These are phyloP conservation scores for Apogon talboti DNA, from an alignment of 2,797 vertebrate genomes.

Conservation along the genomic window DNA sequence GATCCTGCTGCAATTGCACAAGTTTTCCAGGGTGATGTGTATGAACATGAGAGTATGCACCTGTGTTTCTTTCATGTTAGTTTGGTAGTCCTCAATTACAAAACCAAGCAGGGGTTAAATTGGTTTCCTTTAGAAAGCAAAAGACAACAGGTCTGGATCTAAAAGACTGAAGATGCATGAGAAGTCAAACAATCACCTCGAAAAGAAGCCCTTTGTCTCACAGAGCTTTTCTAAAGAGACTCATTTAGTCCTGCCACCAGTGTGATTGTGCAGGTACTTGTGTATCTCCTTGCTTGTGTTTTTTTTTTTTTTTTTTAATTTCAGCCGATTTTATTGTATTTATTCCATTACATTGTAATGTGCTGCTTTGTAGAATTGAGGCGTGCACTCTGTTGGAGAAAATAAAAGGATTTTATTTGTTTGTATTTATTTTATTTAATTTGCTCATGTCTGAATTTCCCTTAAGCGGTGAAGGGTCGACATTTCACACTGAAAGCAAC, in stretches of 20 bases:
- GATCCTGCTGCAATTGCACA: slow-evolving; percentile 80
- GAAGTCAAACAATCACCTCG: slow-evolving; percentile 44
- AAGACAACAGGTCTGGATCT: slow-evolving; percentile 20
- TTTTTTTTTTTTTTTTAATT: slow-evolving; percentile 80
- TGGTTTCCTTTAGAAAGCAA: slow-evolving; percentile 56
- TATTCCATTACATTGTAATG: slow-evolving; percentile 91
- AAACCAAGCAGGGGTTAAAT: slow-evolving; percentile 64
- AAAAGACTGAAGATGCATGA: slow-evolving; percentile 50
- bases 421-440: slow-evolving; percentile 79
- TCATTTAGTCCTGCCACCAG: slow-evolving; percentile 79
- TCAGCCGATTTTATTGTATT: slow-evolving; percentile 89
- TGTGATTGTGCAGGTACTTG: slow-evolving; percentile 84
- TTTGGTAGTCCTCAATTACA: slow-evolving; percentile 67
- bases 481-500: slow-evolving; percentile 28
- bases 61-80: slow-evolving; percentile 73
- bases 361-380: slow-evolving; percentile 92
- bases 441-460: slow-evolving; percentile 70
- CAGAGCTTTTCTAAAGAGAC: slow-evolving; percentile 72
- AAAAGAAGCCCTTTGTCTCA: slow-evolving; percentile 30
- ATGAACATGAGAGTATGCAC: slow-evolving; percentile 73
- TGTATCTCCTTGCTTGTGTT: slow-evolving; percentile 83
- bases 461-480: not conserved
- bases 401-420: slow-evolving; percentile 86
- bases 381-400: slow-evolving; percentile 89
- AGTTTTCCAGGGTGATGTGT: slow-evolving; percentile 77